Conservation (phyloP, 2,888 invertebrate species). For the Drosophila barbarae region DNA sequence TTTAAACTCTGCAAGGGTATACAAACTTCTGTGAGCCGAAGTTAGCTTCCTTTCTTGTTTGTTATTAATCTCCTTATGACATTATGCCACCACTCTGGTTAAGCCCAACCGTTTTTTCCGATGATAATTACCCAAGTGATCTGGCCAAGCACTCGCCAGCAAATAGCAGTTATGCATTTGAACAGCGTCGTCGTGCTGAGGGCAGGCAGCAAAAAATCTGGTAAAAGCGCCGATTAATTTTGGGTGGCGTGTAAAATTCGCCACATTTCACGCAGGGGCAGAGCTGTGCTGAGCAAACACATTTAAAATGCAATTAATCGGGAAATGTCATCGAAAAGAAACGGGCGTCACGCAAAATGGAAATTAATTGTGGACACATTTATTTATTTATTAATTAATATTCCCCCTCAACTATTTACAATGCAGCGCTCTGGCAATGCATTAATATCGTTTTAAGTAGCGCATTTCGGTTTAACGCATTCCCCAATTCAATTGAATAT, state of each 20-base stretch:
- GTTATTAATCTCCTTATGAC: constrained; percentile 21
- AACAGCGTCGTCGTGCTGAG: neutral
- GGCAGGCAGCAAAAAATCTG: neutral
- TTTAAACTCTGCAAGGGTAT: too few species aligned
- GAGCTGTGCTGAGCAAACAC: constrained; percentile 33
- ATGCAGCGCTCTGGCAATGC: constrained; percentile 5
- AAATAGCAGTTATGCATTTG: constrained; percentile 15
- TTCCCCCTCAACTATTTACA: neutral
- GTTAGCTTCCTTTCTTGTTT: too few species aligned
- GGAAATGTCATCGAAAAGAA: constrained; percentile 7
- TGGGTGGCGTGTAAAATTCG: neutral
- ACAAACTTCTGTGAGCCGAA: too few species aligned
- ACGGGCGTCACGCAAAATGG: constrained; percentile 46
- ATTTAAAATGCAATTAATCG: constrained; percentile 64
- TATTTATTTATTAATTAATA: constrained; percentile 41
- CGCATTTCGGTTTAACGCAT: constrained; percentile 7
- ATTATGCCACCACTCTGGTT: constrained; percentile 13
- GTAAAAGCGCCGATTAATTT: constrained; percentile 17
- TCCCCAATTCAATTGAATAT: constrained; percentile 43
- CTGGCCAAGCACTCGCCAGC: constrained; percentile 10
- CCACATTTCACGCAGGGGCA: neutral
- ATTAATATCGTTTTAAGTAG: constrained; percentile 45
- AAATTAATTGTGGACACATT: constrained; percentile 59
- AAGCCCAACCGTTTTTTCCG: constrained; percentile 15
- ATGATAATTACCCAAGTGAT: constrained; percentile 25